phyloP scores from a whole-genome alignment of 2,113 vertebrate species.

The Amphilophus citrinellus region DNA sequence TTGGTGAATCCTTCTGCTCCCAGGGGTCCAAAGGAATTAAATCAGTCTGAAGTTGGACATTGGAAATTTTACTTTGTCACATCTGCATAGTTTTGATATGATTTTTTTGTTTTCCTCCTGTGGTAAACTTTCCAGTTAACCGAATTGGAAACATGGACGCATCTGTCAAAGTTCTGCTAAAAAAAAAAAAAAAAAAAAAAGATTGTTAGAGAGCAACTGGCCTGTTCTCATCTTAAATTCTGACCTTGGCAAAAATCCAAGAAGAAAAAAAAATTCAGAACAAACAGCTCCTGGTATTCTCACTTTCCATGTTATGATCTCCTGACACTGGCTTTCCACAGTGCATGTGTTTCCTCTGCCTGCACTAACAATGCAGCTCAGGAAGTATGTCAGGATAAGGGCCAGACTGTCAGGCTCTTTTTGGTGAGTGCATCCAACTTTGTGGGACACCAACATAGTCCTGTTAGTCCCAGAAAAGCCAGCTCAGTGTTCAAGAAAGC shows the following conservation, averaged over 20 bases:
- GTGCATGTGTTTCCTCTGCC: constrained; percentile 65
- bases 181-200: neutral
- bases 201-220: neutral
- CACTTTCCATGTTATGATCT: constrained; percentile 70
- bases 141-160: neutral
- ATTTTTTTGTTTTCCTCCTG: neutral
- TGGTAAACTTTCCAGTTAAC: neutral
- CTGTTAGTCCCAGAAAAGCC: constrained; percentile 50
- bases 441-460: constrained; percentile 38
- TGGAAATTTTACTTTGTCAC: neutral
- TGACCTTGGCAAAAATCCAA: constrained; percentile 35
- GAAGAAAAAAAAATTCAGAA: constrained; percentile 1
- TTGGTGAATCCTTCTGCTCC: too few species aligned
- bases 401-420: constrained; percentile 65
- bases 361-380: constrained; percentile 73
- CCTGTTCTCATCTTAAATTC: constrained; percentile 9
- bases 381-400: constrained; percentile 79
- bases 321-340: constrained; percentile 65
- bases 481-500: constrained; percentile 32
- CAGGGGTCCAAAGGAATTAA: too few species aligned
- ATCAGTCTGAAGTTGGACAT: neutral
- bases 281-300: constrained; percentile 52
- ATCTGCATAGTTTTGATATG: neutral
- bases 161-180: constrained; percentile 8
- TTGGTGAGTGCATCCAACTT: constrained; percentile 45